Evolutionary conservation across 2,113 vertebrate genomes (phyloP).

Genomic region (Dasyurus viverrinus): DNA sequence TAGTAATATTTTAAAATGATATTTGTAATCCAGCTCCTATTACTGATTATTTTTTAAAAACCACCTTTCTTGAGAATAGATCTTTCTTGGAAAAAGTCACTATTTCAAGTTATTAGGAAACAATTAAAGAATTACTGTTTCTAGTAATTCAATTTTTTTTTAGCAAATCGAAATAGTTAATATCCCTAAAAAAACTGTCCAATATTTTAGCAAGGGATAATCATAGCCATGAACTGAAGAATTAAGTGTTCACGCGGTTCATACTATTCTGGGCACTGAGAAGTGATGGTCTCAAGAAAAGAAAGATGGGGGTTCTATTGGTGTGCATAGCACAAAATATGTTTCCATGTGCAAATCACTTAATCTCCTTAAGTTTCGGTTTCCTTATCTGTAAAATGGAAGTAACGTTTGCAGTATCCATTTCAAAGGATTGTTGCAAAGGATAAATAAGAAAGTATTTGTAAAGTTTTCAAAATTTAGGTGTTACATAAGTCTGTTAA

Average conservation of each 20-base stretch:
- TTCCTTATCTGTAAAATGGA: not conserved
- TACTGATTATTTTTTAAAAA: not conserved
- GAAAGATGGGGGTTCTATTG: not conserved
- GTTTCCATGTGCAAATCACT: not conserved
- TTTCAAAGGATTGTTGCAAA: not conserved
- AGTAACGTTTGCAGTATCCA: not conserved
- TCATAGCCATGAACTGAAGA: slow-evolving; percentile 57
- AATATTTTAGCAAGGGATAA: slow-evolving; percentile 37
- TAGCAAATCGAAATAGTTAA: slow-evolving; percentile 46
- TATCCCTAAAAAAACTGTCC: not conserved
- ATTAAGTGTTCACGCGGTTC: slow-evolving; percentile 34
- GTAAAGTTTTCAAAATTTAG: not conserved
- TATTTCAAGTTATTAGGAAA: not conserved
- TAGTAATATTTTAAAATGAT: not conserved
- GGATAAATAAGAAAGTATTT: not conserved
- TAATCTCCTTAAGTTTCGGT: not conserved
- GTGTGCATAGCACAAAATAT: not conserved
- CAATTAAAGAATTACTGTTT: not conserved
- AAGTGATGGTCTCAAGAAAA: not conserved
- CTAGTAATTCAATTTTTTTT: not conserved
- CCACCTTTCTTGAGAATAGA: not conserved
- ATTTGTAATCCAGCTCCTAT: slow-evolving; percentile 5
- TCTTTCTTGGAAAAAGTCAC: not conserved
- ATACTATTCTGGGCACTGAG: slow-evolving; percentile 37
- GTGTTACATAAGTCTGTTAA: not conserved